Base-by-base conservation (phyloP, 2,888 invertebrate species). In the Drosophila prostipennis region DNA sequence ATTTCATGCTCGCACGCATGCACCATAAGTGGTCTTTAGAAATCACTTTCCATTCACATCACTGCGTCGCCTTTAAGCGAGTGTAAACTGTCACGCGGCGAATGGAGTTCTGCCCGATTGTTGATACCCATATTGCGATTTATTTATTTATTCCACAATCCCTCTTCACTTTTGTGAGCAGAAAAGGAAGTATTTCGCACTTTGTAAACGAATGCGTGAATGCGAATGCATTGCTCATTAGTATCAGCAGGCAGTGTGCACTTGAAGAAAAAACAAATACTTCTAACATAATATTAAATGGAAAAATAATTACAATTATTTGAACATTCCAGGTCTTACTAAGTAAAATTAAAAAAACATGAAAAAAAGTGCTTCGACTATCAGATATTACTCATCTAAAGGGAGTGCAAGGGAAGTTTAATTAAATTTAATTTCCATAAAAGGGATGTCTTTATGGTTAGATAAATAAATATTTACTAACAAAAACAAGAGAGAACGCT, bases 131-230 rank as follows among this genome's bases (percentile, higher is more conserved):
- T 48, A 46, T 59, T 61, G 32, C 59, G 58, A 61, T 63, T 63
- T 63, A 63, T 63, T 63, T 63, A 63, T 63, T 59, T 63, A 59
- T 63, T 63, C 61, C 48, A 19, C 48, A 59, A 23, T 48, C 48
- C 40, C 34, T 42, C 26, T 26, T 40, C 61, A 48, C 48, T 59
- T 58, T 48, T 48, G 23, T 39, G 11, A 8, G 45, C 61, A 49
- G 61, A 49, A 63, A 63, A 63, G 61, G 61, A 63, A 59, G 61
- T 63, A 63, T 63, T 63, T 63, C 59, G 61, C 61, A 63, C 61
- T 63, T 63, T 63, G 61, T 63, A 19, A 59, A 48, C 58, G 34
- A 58, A 16, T 34, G 46, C 61, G 59, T 40, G 46, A 46, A 57
- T 60, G 43, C 43, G 46, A 46, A 57, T 57, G 43, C 57, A 32